These are phyloP conservation scores for Gadus chalcogrammus DNA, from an alignment of 2,113 vertebrate genomes.

Conservation along the genomic window DNA sequence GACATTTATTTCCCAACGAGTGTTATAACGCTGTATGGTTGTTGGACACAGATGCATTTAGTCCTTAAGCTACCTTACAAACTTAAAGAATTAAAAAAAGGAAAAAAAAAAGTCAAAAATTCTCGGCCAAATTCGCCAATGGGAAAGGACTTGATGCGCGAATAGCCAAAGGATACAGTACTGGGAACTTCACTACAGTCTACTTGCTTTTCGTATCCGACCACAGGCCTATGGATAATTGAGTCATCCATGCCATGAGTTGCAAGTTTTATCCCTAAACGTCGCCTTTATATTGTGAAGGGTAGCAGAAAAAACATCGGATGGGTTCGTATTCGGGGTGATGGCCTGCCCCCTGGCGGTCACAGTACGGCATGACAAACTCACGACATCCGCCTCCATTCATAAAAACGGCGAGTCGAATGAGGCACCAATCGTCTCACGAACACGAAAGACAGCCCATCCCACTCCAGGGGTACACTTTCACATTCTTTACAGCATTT, in stretches of 20 bases:
- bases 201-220: background rate
- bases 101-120: background rate
- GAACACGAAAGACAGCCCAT: too few species aligned
- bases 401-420: conserved; percentile 59
- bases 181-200: too few species aligned
- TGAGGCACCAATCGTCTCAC: background rate
- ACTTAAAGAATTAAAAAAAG: conserved; percentile 1
- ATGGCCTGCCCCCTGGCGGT: conserved; percentile 56
- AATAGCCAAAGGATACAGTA: too few species aligned
- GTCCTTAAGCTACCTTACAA: background rate
- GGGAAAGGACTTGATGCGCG: conserved; percentile 13
- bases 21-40: background rate
- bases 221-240: background rate
- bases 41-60: background rate
- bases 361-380: conserved; percentile 13
- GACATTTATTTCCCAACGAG: background rate
- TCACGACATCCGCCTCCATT: conserved; percentile 62
- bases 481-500: too few species aligned
- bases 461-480: too few species aligned
- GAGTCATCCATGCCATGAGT: conserved; percentile 45
- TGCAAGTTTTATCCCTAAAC: conserved; percentile 39
- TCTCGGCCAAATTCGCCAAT: background rate
- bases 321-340: conserved; percentile 20
- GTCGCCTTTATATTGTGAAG: conserved; percentile 56
- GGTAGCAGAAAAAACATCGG: conserved; percentile 6